phyloP scores from a whole-genome alignment of 1,140 invertebrate genomes.

The Habropoda laboriosa region DNA sequence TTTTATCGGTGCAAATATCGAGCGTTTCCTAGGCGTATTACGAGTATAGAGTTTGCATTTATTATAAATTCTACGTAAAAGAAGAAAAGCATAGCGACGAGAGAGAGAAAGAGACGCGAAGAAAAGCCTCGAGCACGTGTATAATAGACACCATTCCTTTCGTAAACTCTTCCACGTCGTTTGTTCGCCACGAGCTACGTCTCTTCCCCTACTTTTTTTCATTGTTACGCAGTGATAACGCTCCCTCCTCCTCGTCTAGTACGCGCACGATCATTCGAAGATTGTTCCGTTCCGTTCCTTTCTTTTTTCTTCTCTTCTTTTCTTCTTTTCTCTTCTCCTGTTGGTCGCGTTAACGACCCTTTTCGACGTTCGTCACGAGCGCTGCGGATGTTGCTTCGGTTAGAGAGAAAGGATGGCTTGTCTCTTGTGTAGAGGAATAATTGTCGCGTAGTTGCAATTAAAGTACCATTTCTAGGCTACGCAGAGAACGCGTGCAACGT shows the following conservation, averaged over 20 bases:
- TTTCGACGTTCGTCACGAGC: conserved; percentile 2
- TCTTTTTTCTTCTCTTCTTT: neutral
- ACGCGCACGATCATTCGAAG: neutral
- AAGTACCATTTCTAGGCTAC: conserved; percentile 49
- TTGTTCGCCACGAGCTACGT: neutral
- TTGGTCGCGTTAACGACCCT: conserved; percentile 2
- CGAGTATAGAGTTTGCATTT: conserved; percentile 72
- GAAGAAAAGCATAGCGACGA: conserved; percentile 26
- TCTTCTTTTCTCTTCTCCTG: too few relatives aligned
- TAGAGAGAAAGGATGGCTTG: conserved; percentile 16
- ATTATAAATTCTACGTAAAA: conserved; percentile 74
- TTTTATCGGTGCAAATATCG: conserved; percentile 50
- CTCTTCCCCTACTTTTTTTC: neutral
- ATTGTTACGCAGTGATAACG: neutral
- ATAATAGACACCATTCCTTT: neutral
- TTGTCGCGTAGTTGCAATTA: conserved; percentile 57
- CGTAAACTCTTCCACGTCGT: neutral
- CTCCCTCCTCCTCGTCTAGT: neutral
- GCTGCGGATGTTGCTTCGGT: conserved; percentile 19
- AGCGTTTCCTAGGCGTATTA: conserved; percentile 60
- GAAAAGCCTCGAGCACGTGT: neutral
- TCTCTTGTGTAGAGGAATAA: conserved; percentile 54
- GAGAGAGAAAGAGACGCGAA: neutral
- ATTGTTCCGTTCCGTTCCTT: neutral
- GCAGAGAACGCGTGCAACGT: conserved; percentile 8